Evolutionary conservation across 2,888 invertebrate genomes (phyloP), one percentile per base, ranked within the genome.

Genomic region (Ommatoiulus sabulosus): DNA sequence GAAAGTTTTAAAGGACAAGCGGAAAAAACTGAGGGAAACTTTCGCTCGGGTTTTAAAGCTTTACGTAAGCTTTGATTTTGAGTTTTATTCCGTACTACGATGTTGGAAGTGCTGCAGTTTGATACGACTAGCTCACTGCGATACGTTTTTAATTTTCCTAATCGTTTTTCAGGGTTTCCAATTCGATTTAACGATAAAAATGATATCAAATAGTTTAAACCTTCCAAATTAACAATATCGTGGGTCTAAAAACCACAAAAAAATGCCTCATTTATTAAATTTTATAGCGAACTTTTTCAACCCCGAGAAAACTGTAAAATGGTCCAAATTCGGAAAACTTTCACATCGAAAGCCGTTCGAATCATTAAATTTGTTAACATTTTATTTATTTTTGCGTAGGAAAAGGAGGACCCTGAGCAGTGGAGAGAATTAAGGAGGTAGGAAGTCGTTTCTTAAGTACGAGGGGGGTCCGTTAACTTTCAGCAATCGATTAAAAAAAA

Each of bases 371-470:
- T 15, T 44, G 48, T 85, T 89, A 12, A 0, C 85, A 87, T 46
- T 90, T 89, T 57, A 89, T 89, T 89, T 89, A 90, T 89, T 89
- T 35, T 90, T 90, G 91, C 92, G 86, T 92, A 98, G 97, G 96
- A 98, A 91, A 98, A 98, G 94, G 98, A 99, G 93, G 98, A 99
- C 92, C 97, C 97, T 44, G 98, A 98, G 91, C 97, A 97, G 92
- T 98, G 97, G 95, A 94, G 96, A 3, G 98, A 98, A 91, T 92
- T 99, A n/a, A 97, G 96, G 92, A 94, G 96, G 87, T 89, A 3
- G 86, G 10, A 12, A 35, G 35, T 35, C 35, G 35, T 35, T 35
- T 35, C 35, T 35, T 35, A 35, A 35, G 35, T 35, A 35, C 35
- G 35, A 2, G 35, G 35, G 35, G 35, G 0, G 35, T 35, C 35